Evolutionary conservation across 2,888 invertebrate genomes (phyloP).

Genomic region (Tiphia femorata): DNA sequence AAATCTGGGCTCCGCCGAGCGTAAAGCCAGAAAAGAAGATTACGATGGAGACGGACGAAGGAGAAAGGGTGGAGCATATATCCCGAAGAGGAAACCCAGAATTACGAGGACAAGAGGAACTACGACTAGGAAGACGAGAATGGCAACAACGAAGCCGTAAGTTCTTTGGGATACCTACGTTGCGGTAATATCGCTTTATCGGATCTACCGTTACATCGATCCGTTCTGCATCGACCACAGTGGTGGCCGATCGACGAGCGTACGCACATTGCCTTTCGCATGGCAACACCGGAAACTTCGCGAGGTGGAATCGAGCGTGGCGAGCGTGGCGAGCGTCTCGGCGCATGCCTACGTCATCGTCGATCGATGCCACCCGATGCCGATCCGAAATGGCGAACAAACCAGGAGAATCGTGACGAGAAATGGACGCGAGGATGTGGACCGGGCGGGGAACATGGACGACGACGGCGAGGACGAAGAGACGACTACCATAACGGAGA

Average conservation of each 20-base stretch:
- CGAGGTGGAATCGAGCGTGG: constrained; percentile 22
- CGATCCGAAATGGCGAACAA: constrained; percentile 19
- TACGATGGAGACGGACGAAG: no score
- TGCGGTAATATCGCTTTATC: constrained; percentile 46
- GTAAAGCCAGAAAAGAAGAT: neutral
- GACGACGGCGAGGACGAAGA: neutral
- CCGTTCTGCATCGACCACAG: constrained; percentile 56
- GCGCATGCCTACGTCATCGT: constrained; percentile 21
- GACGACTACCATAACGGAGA: constrained; percentile 21
- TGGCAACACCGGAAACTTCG: constrained; percentile 49
- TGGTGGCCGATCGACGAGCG: constrained; percentile 23
- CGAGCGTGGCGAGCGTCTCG: constrained; percentile 16
- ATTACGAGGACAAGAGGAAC: neutral
- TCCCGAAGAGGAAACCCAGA: neutral
- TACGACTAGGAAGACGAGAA: no score
- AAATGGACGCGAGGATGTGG: neutral
- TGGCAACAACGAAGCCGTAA: no score
- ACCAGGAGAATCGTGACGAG: constrained; percentile 22
- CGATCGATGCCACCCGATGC: constrained; percentile 33
- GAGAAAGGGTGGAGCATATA: neutral
- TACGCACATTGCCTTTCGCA: constrained; percentile 30
- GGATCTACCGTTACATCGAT: constrained; percentile 58
- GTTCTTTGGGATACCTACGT: neutral
- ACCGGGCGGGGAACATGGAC: no score
- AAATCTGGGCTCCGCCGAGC: no score